phyloP scores from a whole-genome alignment of 2,113 vertebrate genomes.

The Alexandromys fortis region DNA sequence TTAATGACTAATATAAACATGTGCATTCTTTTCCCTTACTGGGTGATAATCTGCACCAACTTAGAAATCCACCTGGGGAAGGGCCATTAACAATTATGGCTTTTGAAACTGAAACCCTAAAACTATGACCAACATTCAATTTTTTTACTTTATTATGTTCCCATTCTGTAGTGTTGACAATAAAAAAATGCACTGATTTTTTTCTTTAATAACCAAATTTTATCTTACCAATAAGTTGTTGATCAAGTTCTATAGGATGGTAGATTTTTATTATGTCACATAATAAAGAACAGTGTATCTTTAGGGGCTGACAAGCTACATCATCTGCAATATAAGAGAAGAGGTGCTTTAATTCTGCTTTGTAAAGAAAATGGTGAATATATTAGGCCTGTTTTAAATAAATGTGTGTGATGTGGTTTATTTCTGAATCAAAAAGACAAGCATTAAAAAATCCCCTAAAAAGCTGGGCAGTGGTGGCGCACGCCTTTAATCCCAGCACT shows the following conservation, averaged over 20 bases:
- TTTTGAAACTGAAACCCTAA: too few relatives aligned
- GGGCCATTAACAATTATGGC: too few relatives aligned
- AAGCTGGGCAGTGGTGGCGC: too few relatives aligned
- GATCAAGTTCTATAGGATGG: not conserved
- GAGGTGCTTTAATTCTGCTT: not conserved
- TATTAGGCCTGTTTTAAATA: not conserved
- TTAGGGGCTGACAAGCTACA: not conserved
- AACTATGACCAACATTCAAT: too few relatives aligned
- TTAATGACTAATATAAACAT: too few relatives aligned
- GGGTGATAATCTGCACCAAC: too few relatives aligned
- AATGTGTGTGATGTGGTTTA: not conserved
- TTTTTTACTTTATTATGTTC: too few relatives aligned
- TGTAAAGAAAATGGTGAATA: not conserved
- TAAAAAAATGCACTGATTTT: not conserved
- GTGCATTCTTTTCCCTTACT: too few relatives aligned
- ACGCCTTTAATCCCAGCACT: too few relatives aligned
- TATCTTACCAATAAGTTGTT: slow-evolving; percentile 40
- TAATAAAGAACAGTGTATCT: not conserved
- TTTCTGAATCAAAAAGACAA: slow-evolving; percentile 9
- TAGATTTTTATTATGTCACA: not conserved
- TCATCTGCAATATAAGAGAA: not conserved
- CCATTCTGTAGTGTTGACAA: too few relatives aligned
- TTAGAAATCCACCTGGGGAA: too few relatives aligned
- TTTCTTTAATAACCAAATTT: not conserved
- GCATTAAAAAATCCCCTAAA: not conserved